A percentile compares a stretch with the other conserved stretches of the same genome.
Evolutionary conservation across 2,888 invertebrate species (phyloP).

Genomic region (Scaptomyza flava): DNA sequence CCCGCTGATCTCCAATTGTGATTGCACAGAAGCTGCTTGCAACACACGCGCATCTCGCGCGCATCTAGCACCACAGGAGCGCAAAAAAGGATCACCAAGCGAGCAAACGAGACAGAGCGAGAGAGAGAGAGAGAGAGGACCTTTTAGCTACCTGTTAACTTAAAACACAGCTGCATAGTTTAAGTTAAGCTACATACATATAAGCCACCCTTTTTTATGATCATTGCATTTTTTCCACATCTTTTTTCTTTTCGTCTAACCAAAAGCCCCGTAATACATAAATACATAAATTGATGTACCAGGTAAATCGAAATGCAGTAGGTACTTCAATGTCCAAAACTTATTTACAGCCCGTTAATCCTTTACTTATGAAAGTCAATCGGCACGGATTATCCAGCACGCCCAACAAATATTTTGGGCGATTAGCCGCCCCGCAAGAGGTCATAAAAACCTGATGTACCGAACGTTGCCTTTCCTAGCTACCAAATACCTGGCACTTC

Average conservation of each 20-base stretch:
- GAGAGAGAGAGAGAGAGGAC: background rate
- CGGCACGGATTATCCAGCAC: constrained; percentile 73
- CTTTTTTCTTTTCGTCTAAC: background rate
- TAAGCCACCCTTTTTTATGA: constrained; percentile 7
- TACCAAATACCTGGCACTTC: background rate
- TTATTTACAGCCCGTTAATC: constrained; percentile 40
- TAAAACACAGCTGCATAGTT: constrained; percentile 3
- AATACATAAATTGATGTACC: background rate
- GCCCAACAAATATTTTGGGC: constrained; percentile 78
- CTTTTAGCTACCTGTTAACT: background rate
- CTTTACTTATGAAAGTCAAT: constrained; percentile 81
- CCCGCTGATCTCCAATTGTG: constrained; percentile 58
- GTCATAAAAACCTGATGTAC: constrained; percentile 28
- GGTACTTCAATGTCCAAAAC: too few species aligned
- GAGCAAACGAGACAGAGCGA: background rate
- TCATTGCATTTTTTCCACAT: background rate
- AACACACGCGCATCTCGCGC: constrained; percentile 39
- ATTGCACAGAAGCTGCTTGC: constrained; percentile 54
- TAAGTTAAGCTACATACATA: background rate
- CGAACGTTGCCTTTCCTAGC: background rate
- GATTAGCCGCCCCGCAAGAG: constrained; percentile 68
- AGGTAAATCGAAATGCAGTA: background rate
- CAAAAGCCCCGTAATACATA: background rate
- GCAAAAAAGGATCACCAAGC: background rate
- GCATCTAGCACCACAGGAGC: constrained; percentile 38